Conservation (phyloP, 2,797 vertebrate species). For the Netta rufina region DNA sequence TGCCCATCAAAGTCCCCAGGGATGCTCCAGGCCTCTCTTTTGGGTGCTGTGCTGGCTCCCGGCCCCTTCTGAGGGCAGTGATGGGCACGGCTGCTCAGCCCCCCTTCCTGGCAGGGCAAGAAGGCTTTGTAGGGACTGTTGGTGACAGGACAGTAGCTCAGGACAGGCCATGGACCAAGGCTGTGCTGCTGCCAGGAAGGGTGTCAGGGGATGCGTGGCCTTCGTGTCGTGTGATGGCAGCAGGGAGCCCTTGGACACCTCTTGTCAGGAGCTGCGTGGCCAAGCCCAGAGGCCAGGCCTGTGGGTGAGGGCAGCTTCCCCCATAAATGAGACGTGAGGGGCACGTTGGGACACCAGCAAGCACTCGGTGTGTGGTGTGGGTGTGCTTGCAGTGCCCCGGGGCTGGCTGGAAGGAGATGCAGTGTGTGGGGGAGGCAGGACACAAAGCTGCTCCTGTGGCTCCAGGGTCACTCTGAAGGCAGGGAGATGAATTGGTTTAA, state of each 20-base stretch:
- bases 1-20: not conserved
- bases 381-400: accelerated
- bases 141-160: not conserved
- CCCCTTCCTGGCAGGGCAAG: not conserved
- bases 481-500: too few relatives aligned
- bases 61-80: not conserved
- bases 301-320: not conserved
- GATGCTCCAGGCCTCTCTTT: not conserved
- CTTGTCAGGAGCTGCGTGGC: not conserved
- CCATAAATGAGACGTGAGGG: too few relatives aligned
- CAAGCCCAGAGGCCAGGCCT: not conserved
- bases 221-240: accelerated
- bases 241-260: accelerated
- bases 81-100: not conserved
- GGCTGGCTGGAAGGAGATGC: not conserved
- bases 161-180: not conserved
- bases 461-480: too few relatives aligned
- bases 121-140: not conserved
- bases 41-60: not conserved
- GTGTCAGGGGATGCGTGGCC: not conserved
- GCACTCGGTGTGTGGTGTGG: accelerated
- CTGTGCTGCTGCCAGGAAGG: not conserved
- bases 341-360: not conserved
- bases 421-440: not conserved
- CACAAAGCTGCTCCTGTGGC: not conserved